Base-by-base conservation (phyloP, 1,140 invertebrate genomes). In the Pseudomyrmex flavicornis region DNA sequence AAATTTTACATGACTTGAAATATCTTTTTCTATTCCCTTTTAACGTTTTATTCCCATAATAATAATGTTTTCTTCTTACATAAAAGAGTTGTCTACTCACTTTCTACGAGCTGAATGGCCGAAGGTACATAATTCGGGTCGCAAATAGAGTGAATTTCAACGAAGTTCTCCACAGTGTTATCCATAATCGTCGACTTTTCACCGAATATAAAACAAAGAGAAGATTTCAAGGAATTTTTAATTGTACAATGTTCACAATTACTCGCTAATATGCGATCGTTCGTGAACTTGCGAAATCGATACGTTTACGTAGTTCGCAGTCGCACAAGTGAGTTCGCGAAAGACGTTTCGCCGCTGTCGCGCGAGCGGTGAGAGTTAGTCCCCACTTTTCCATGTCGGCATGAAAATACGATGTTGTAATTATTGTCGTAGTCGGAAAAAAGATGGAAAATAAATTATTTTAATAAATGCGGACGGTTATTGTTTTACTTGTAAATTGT, bases 51-150 rank as follows among this genome's bases (percentile, higher is more conserved):
- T 76, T n/a, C 5, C 13, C 50, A 35, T 50, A n/a, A 3, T 63
- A 2, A 12, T 52, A 22, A 52, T 35, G 26, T 35, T 35, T 35
- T 35, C 35, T 35, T 52, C 12, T 73, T 73, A 74, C 15, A 46
- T 8, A 7, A 1, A 50, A 50, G 26, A 44, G 58, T 13, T 52
- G 50, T 1, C 20, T 20, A 93, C 93, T 94, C 83, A 94, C 93
- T 93, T 85, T 92, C 91, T 72, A 94, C 85, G 17, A 91, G 86
- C 56, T 94, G 90, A 10, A 90, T 83, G 12, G 92, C 87, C 7
- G 87, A 88, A 0, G 93, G 93, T 56, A 93, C 84, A 22, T 89
- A 90, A 15, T 85, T 72, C 12, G 85, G 61, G 9, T 92, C 73
- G 59, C 93, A 94, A 75, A 70, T 90, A 48, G 26, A 90, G n/a